A percentile compares a stretch with the other conserved stretches of the same genome.
These are phyloP conservation scores for Imbricaverruca yamaguchii DNA, from an alignment of 2,888 invertebrate species.

Conservation along the genomic window DNA sequence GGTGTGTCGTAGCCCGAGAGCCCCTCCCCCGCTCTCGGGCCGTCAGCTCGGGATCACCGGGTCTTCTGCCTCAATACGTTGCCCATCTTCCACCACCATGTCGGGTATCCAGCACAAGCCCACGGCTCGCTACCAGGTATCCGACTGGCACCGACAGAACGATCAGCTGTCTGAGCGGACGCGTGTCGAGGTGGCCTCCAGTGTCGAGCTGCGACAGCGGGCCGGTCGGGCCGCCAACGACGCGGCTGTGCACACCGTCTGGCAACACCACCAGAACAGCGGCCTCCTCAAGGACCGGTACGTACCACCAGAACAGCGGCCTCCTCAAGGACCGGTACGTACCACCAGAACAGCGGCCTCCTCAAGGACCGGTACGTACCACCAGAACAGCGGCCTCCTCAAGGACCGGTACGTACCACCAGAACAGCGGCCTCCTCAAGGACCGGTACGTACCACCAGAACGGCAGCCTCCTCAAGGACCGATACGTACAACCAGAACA, in stretches of 20 bases:
- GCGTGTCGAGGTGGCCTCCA: conserved; percentile 89
- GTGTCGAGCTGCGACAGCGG: conserved; percentile 87
- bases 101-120: not conserved
- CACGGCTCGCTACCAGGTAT: not conserved
- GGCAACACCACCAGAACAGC: not conserved
- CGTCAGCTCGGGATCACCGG: not conserved
- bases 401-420: not conserved
- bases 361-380: too few relatives aligned
- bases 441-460: not conserved
- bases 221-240: conserved; percentile 74
- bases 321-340: too few relatives aligned
- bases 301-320: too few relatives aligned
- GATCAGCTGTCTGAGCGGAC: conserved; percentile 81
- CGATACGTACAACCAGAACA: not conserved
- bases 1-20: too few relatives aligned
- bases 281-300: too few relatives aligned
- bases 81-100: not conserved
- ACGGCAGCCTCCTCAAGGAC: not conserved
- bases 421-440: not conserved
- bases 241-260: not conserved
- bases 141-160: conserved; percentile 23
- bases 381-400: not conserved
- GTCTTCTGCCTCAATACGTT: not conserved
- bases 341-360: too few relatives aligned
- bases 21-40: too few relatives aligned